A percentile compares a stretch with the other conserved stretches of the same genome.
These are phyloP conservation scores for Jaculus jaculus DNA, from an alignment of 2,113 vertebrate genomes.

Conservation along the genomic window DNA sequence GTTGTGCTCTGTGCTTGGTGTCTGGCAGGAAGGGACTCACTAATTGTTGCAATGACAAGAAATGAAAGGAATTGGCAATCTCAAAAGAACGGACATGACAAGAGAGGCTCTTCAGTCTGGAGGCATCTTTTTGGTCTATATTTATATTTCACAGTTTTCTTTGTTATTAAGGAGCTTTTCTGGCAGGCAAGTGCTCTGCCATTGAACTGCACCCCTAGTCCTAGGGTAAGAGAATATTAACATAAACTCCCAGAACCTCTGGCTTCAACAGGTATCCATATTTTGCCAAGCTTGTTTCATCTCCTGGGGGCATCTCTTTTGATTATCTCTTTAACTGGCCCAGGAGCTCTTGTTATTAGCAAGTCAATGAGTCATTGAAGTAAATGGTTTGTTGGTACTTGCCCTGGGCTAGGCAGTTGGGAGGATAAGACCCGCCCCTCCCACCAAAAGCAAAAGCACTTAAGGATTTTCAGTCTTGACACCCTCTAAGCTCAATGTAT, in stretches of 20 bases:
- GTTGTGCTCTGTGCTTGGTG: neutral
- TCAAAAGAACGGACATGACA: conserved; percentile 8
- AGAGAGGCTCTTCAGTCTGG: neutral
- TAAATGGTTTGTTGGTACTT: conserved; percentile 60
- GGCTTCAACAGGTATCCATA: neutral
- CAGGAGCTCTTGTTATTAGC: conserved; percentile 62
- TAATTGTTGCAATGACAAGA: conserved; percentile 9
- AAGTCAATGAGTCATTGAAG: conserved; percentile 76
- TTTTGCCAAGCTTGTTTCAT: conserved; percentile 33
- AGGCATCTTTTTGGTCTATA: neutral
- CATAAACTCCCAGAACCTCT: neutral
- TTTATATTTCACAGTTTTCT: neutral
- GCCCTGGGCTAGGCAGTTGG: neutral
- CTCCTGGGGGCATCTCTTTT: conserved; percentile 50
- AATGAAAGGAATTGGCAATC: neutral
- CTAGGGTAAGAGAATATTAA: neutral
- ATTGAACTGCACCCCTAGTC: neutral
- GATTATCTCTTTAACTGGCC: conserved; percentile 54
- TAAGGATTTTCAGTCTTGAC: conserved; percentile 31
- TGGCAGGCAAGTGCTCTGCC: neutral
- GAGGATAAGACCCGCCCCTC: neutral
- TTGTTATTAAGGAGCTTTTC: conserved; percentile 36
- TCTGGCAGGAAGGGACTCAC: neutral
- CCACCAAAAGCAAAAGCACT: neutral
- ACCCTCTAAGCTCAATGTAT: neutral